Base-by-base conservation (phyloP, 2,113 vertebrate genomes). In the Ornithorhynchus anatinus region DNA sequence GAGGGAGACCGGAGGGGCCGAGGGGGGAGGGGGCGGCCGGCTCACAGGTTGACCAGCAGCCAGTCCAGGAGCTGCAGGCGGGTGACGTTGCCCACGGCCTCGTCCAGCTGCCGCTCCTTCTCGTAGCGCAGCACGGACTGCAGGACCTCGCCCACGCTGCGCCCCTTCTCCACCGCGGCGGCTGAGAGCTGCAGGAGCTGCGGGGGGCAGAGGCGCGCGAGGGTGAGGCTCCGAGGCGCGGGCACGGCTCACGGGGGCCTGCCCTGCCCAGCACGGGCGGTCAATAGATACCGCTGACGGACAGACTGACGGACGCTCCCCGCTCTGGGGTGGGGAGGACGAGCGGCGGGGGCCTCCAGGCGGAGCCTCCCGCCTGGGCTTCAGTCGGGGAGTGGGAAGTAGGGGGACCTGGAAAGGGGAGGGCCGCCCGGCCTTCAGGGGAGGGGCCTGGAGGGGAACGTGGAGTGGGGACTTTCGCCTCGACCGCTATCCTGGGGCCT, bases 21-120 rank as follows among this genome's bases (percentile, higher is more conserved):
- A n/a, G n/a, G n/a, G n/a, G n/a, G n/a, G n/a, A n/a, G 43, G 42
- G 35, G 27, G 36, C 19, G 22, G 48, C 63, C 6, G 10, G 2
- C 27, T 88, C 71, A 84, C 22, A 66, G 82, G 65, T 83, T 86
- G 44, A 7, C 62, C 64, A 85, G 79, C 79, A 89, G 80, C 75
- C 84, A 80, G 75, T 87, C 87, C 72, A 90, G 83, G 64, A 84
- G 82, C 67, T 81, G 84, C 64, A 86, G 59, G 52, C 67, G 54
- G 2, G 74, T 71, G 7, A 88, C 54, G 7, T 79, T 88, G 2
- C 78, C 87, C 71, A 78, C 62, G 0, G 86, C 85, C 70, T 89
- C 84, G 1, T 85, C 68, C 70, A 86, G 74, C 42, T 85, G 82
- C 22, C 82, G 66, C 61, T 86, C 67, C 60, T 89, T 89, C 75